These are phyloP conservation scores for Falco peregrinus DNA, from an alignment of 2,797 vertebrate species.

Conservation along the genomic window DNA sequence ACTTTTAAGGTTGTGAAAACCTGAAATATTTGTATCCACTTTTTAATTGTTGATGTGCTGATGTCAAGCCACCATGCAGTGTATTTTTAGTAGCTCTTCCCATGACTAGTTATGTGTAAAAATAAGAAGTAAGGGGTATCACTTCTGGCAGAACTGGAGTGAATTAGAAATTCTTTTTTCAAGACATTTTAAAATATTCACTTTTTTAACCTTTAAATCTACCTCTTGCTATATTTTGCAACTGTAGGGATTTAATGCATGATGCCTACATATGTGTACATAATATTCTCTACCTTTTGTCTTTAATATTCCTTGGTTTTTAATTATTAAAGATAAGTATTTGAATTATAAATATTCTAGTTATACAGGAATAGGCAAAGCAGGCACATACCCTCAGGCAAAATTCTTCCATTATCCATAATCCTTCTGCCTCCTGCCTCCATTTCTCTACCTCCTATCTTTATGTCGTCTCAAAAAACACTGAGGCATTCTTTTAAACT, in stretches of 20 bases:
- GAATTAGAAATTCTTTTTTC: conserved; percentile 82
- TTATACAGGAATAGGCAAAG: conserved; percentile 99
- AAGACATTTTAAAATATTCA: conserved; percentile 79
- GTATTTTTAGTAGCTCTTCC: conserved; percentile 78
- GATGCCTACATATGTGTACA: conserved; percentile 89
- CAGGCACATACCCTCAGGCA: conserved; percentile 97
- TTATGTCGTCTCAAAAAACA: conserved; percentile 95
- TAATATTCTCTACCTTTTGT: conserved; percentile 91
- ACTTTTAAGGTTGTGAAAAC: conserved; percentile 68
- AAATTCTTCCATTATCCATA: conserved; percentile 99
- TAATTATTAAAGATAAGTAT: conserved; percentile 99
- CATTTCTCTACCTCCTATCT: conserved; percentile 94
- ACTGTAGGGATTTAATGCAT: conserved; percentile 86
- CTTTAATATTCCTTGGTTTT: conserved; percentile 98
- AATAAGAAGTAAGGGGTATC: conserved; percentile 76
- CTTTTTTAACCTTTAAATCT: conserved; percentile 84
- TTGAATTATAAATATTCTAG: conserved; percentile 99
- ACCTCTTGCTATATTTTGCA: conserved; percentile 83
- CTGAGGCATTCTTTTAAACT: conserved; percentile 95
- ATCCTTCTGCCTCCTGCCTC: conserved; percentile 98
- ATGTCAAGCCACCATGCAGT: conserved; percentile 71
- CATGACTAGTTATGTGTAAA: conserved; percentile 73
- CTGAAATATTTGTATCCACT: conserved; percentile 75
- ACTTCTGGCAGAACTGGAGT: conserved; percentile 78
- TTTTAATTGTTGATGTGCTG: conserved; percentile 82